These are phyloP conservation scores for Manacus vitellinus DNA, from an alignment of 2,113 vertebrate genomes.

Conservation along the genomic window DNA sequence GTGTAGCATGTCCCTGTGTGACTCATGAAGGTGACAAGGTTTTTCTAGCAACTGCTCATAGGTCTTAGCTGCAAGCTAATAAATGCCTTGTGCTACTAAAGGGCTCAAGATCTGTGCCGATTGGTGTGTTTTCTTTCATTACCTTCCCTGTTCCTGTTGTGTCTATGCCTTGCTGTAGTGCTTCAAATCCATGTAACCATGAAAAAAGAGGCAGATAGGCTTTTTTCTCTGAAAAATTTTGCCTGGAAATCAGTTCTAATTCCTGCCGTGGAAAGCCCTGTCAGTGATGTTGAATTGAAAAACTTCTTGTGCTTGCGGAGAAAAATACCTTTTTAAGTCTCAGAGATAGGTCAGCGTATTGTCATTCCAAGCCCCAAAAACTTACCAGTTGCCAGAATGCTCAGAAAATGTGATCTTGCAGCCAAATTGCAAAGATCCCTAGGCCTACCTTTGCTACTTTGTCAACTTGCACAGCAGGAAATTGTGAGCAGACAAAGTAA, in stretches of 20 bases:
- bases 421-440: neutral
- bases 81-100: neutral
- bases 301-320: neutral
- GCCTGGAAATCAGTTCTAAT: neutral
- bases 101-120: neutral
- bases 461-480: neutral
- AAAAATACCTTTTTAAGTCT: neutral
- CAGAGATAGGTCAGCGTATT: neutral
- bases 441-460: neutral
- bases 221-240: neutral
- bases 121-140: neutral
- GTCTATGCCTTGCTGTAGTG: neutral
- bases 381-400: neutral
- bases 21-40: neutral
- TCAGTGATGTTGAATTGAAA: neutral
- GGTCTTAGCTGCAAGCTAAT: neutral
- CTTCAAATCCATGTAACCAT: neutral
- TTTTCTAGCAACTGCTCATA: conserved; percentile 14
- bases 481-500: neutral
- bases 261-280: neutral
- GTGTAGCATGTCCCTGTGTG: neutral
- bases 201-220: neutral
- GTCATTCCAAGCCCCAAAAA: neutral
- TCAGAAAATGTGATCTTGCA: neutral
- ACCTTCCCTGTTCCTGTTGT: neutral